Conservation (phyloP, 2,888 invertebrate genomes). For the Drosophila hamatofila region DNA sequence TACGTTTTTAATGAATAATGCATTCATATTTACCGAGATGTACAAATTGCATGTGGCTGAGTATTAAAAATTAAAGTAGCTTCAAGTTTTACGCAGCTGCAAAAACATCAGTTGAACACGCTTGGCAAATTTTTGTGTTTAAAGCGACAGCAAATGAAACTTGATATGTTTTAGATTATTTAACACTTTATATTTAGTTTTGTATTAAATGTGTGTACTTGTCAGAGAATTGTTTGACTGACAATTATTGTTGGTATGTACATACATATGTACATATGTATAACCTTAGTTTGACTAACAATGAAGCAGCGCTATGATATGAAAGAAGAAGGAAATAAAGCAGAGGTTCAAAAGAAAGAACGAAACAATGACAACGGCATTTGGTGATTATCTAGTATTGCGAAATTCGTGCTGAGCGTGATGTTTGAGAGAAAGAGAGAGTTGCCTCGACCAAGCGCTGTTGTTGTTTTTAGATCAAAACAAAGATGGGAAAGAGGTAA, state of each 20-base stretch:
- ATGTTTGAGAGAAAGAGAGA: too few species aligned
- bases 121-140: neutral
- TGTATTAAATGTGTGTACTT: neutral
- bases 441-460: too few species aligned
- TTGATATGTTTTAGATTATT: neutral
- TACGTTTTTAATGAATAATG: slow-evolving; percentile 61
- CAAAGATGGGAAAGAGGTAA: too few species aligned
- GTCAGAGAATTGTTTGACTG: neutral
- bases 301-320: neutral
- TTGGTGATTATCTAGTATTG: too few species aligned
- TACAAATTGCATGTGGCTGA: slow-evolving; percentile 41
- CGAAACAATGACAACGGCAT: too few species aligned
- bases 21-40: slow-evolving; percentile 58
- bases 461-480: too few species aligned
- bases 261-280: neutral
- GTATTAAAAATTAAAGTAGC: slow-evolving; percentile 34
- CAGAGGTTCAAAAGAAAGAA: too few species aligned
- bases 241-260: neutral
- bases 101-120: neutral
- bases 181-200: neutral
- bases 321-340: too few species aligned
- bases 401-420: too few species aligned
- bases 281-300: neutral
- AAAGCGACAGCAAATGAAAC: neutral
- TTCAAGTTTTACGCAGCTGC: neutral